phyloP scores from a whole-genome alignment of 2,888 invertebrate genomes.

The Noctua janthe region DNA sequence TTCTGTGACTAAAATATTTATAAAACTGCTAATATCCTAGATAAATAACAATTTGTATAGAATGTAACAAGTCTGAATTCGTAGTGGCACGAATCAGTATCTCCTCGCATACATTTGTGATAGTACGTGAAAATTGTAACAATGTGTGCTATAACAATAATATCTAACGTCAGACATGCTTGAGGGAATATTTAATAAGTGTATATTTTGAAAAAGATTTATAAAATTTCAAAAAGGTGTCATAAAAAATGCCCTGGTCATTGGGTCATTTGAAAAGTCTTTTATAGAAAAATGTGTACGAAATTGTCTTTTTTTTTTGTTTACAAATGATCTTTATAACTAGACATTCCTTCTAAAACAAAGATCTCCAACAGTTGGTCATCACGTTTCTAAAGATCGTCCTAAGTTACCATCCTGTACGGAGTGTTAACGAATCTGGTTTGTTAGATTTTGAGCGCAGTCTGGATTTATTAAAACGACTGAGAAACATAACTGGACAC shows the following conservation, averaged over 20 bases:
- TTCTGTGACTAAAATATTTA: not conserved
- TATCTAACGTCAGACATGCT: conserved; percentile 51
- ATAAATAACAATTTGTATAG: conserved; percentile 57
- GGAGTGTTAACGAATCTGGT: not conserved
- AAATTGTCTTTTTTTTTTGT: conserved; percentile 20
- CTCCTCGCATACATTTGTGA: conserved; percentile 56
- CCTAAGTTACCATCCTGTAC: not conserved
- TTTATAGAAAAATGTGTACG: conserved; percentile 1
- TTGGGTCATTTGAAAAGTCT: not conserved
- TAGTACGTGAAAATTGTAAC: conserved; percentile 48
- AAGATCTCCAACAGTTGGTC: not conserved
- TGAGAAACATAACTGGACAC: not conserved
- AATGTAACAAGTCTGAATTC: conserved; percentile 48
- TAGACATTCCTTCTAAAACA: not conserved
- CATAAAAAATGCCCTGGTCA: not conserved
- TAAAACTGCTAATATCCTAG: conserved; percentile 56
- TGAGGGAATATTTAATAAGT: conserved; percentile 31
- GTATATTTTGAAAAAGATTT: conserved; percentile 27
- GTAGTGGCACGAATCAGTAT: conserved; percentile 55
- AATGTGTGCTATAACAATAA: conserved; percentile 46
- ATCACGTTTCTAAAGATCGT: not conserved
- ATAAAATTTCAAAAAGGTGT: conserved; percentile 17
- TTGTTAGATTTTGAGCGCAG: not conserved
- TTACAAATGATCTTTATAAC: not conserved
- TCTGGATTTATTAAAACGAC: not conserved